Conservation (phyloP, 30 jellyfish, hydroid and myxozoan genomes). For the Mastigias papua region DNA sequence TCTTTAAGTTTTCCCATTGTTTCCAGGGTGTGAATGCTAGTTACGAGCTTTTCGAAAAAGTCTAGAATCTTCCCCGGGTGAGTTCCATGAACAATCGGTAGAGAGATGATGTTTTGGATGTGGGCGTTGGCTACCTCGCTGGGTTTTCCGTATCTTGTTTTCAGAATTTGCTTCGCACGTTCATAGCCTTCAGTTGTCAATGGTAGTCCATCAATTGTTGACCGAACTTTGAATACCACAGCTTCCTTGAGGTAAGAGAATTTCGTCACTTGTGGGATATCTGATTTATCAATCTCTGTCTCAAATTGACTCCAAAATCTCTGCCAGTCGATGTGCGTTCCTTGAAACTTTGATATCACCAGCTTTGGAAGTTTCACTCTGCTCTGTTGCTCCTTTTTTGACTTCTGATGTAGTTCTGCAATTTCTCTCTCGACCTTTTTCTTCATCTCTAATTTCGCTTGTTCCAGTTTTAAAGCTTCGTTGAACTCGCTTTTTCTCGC, state of each 20-base stretch:
- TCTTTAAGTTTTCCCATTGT: conserved; percentile 59
- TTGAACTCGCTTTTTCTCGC: neutral
- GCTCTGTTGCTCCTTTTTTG: neutral
- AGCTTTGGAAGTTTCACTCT: conserved; percentile 5
- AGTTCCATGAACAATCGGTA: conserved; percentile 41
- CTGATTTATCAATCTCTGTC: too few relatives aligned
- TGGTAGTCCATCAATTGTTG: conserved; percentile 68
- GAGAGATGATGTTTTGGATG: conserved; percentile 37
- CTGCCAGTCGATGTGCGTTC: conserved; percentile 69
- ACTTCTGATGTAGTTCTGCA: neutral
- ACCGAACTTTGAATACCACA: conserved; percentile 10
- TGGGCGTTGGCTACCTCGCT: conserved; percentile 79
- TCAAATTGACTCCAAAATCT: conserved; percentile 63
- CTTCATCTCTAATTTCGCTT: conserved; percentile 17
- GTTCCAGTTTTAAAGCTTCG: conserved; percentile 18
- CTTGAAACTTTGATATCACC: too few relatives aligned
- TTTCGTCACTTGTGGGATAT: conserved; percentile 54
- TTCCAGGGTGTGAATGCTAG: conserved; percentile 55
- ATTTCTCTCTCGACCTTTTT: neutral
- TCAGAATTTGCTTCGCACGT: conserved; percentile 65
- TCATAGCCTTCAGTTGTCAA: conserved; percentile 76
- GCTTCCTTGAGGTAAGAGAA: conserved; percentile 47
- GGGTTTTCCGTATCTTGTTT: conserved; percentile 57
- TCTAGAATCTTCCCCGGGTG: conserved; percentile 44
- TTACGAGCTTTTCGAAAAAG: conserved; percentile 63